A percentile compares a stretch with the other conserved stretches of the same genome.
Evolutionary conservation across 2,888 invertebrate genomes (phyloP).

Genomic region (Micropterix aruncella): DNA sequence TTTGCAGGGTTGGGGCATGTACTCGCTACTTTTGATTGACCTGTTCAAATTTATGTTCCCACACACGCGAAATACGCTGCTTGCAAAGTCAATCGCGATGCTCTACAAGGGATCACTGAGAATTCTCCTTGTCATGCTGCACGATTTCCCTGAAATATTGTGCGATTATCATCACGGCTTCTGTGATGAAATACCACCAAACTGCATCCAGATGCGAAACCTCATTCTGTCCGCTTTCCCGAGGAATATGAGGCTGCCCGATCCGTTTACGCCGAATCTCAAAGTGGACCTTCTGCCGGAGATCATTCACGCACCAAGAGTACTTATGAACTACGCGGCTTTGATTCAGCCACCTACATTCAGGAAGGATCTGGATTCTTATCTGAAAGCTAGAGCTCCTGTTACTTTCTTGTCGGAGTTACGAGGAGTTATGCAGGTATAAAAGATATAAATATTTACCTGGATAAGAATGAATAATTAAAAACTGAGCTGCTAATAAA

Average conservation of each 20-base stretch:
- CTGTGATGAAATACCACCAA: conserved; percentile 98
- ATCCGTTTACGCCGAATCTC: conserved; percentile 95
- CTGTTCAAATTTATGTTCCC: conserved; percentile 95
- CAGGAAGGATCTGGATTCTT: conserved; percentile 94
- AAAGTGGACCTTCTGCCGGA: conserved; percentile 87
- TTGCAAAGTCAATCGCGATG: conserved; percentile 85
- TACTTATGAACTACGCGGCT: conserved; percentile 74
- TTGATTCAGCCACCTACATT: conserved; percentile 80
- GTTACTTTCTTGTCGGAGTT: conserved; percentile 92
- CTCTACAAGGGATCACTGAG: conserved; percentile 93
- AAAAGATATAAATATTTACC: conserved; percentile 5
- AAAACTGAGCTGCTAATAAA: too few relatives aligned
- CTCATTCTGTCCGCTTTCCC: conserved; percentile 96
- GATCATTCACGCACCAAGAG: conserved; percentile 77
- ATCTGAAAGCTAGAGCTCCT: conserved; percentile 85
- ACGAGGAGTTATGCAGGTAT: conserved; percentile 73
- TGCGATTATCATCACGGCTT: conserved; percentile 99
- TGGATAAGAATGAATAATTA: conserved; percentile 1
- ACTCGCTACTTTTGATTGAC: conserved; percentile 89
- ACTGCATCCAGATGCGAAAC: conserved; percentile 98
- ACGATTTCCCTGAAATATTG: conserved; percentile 98
- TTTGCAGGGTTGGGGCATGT: conserved; percentile 94
- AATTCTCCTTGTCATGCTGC: conserved; percentile 86
- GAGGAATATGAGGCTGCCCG: conserved; percentile 93
- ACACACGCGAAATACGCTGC: conserved; percentile 91